Conservation (phyloP, 2,888 invertebrate species). For the Schizaphis graminum region DNA sequence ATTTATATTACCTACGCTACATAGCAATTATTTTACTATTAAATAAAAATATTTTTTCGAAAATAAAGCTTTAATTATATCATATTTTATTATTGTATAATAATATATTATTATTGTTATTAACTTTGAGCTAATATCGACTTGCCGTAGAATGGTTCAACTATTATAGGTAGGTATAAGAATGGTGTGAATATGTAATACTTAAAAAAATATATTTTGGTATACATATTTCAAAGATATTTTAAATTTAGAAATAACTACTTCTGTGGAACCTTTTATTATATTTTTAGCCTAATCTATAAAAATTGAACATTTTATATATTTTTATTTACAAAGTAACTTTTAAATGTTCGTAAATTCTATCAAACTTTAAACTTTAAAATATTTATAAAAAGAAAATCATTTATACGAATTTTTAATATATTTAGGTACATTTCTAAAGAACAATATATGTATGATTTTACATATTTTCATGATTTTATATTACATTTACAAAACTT, state of each 20-base stretch:
- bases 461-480: too few species aligned
- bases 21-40: neutral
- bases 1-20: neutral
- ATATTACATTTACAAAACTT: neutral
- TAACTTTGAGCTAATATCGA: too few species aligned
- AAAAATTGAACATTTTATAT: neutral
- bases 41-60: neutral
- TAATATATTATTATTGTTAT: too few species aligned
- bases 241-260: neutral
- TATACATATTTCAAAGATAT: neutral
- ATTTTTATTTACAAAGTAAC: neutral
- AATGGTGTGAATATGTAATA: too few species aligned
- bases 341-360: neutral
- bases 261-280: neutral
- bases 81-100: too few species aligned
- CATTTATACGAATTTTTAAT: too few species aligned
- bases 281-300: neutral
- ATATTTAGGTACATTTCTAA: too few species aligned
- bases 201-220: neutral
- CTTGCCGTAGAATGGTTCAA: too few species aligned
- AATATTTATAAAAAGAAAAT: too few species aligned
- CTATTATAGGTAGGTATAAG: too few species aligned
- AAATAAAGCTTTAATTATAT: neutral
- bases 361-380: too few species aligned
- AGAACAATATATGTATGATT: neutral